These are phyloP conservation scores for Xiphophorus hellerii DNA, from an alignment of 2,113 vertebrate genomes.

Conservation along the genomic window DNA sequence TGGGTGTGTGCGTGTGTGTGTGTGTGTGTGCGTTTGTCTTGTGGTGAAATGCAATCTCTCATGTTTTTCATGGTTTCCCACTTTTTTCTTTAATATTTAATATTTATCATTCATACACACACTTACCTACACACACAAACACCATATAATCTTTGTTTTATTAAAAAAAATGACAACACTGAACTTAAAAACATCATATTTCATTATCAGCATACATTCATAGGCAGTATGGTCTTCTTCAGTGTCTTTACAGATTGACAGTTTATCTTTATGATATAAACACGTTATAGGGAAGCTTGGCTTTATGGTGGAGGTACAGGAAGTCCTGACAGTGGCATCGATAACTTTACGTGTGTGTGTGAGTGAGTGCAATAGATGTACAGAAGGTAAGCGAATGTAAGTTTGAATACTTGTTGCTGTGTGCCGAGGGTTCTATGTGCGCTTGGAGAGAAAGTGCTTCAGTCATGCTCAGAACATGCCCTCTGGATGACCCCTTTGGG, in stretches of 20 bases:
- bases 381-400: conserved; percentile 20
- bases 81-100: conserved; percentile 9
- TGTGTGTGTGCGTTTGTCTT: conserved; percentile 10
- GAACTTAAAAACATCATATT: conserved; percentile 81
- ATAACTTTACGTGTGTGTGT: conserved; percentile 50
- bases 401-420: conserved; percentile 40
- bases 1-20: too few relatives aligned
- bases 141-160: neutral
- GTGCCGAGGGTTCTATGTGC: conserved; percentile 74
- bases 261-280: conserved; percentile 73
- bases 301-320: conserved; percentile 69
- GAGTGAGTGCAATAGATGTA: conserved; percentile 5
- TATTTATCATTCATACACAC: conserved; percentile 14
- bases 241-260: conserved; percentile 84
- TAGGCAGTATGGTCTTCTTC: conserved; percentile 84
- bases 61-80: conserved; percentile 32
- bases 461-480: conserved; percentile 65
- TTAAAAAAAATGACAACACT: conserved; percentile 44
- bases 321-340: conserved; percentile 73
- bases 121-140: conserved; percentile 9
- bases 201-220: conserved; percentile 83
- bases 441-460: conserved; percentile 83
- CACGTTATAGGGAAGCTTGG: conserved; percentile 76
- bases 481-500: conserved; percentile 49
- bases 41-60: conserved; percentile 44